These are phyloP conservation scores for Bellardia pandia DNA, from an alignment of 2,888 invertebrate species.

Conservation along the genomic window DNA sequence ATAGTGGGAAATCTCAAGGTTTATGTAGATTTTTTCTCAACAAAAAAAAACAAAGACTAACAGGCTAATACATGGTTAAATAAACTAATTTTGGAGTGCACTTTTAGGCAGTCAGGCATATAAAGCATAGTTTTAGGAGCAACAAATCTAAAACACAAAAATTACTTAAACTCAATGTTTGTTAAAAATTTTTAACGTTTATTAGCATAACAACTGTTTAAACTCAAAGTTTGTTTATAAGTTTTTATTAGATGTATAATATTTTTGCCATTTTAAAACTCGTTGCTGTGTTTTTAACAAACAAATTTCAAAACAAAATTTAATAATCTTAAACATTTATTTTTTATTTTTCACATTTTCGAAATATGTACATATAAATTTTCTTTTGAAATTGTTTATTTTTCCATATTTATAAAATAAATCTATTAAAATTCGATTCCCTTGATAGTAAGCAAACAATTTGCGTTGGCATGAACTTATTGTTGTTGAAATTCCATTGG, in stretches of 20 bases:
- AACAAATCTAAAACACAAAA: neutral
- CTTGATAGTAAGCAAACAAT: neutral
- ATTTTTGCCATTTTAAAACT: no score
- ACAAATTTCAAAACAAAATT: no score
- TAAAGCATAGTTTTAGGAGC: conserved; percentile 35
- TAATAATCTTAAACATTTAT: no score
- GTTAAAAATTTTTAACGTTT: no score
- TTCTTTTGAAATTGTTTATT: neutral
- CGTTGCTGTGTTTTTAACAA: no score
- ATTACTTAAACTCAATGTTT: no score
- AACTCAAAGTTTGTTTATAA: no score
- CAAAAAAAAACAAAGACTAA: neutral
- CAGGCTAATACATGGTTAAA: neutral
- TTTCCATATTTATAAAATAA: neutral
- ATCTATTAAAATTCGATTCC: conserved; percentile 21
- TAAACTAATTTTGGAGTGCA: conserved; percentile 3
- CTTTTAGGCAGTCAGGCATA: neutral
- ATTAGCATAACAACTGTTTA: no score
- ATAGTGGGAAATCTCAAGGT: conserved; percentile 28
- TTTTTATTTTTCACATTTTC: neutral
- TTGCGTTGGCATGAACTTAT: neutral
- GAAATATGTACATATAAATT: neutral
- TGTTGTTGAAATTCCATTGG: conserved; percentile 9
- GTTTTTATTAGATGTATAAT: no score
- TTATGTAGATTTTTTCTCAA: neutral